These are phyloP conservation scores for Vannuccia rotundouncinata DNA, from an alignment of 2,888 invertebrate species.

Conservation along the genomic window DNA sequence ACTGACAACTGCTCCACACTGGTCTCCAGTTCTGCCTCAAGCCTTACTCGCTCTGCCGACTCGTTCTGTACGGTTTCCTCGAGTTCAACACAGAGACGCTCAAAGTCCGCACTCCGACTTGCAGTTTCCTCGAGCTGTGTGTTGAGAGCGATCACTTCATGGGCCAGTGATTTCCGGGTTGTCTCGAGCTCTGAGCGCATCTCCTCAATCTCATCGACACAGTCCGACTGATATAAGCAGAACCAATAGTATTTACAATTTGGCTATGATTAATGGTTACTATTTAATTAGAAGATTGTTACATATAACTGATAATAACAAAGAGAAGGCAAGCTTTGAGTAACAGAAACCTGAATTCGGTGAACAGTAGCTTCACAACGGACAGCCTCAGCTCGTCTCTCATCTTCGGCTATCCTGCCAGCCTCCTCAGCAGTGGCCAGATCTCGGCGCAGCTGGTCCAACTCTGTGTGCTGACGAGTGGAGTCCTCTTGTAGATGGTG, in stretches of 20 bases:
- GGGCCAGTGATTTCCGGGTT: not conserved
- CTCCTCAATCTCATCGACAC: not conserved
- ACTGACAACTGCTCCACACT: not conserved
- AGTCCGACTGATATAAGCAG: conserved; percentile 8
- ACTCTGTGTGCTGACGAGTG: not conserved
- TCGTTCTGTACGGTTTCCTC: not conserved
- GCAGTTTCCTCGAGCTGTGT: not conserved
- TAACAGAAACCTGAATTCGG: conserved; percentile 1
- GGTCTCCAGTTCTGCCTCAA: not conserved
- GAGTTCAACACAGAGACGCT: not conserved
- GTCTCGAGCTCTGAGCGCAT: not conserved
- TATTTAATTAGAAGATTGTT: not conserved
- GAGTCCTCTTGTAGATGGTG: not conserved
- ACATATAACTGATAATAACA: not conserved
- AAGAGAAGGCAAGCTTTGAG: too few relatives aligned
- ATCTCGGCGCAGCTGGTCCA: not conserved
- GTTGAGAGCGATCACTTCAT: conserved; percentile 3
- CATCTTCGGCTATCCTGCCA: not conserved
- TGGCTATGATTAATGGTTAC: not conserved
- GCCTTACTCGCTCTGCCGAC: not conserved
- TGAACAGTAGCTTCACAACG: not conserved
- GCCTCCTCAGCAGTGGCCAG: not conserved
- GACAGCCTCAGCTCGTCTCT: not conserved
- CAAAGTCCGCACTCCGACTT: not conserved
- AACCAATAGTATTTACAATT: not conserved